Percentiles rank a stretch among this genome's conserved stretches.
These are phyloP conservation scores for Trogon melanurus DNA, from an alignment of 2,113 vertebrate genomes.

Conservation along the genomic window DNA sequence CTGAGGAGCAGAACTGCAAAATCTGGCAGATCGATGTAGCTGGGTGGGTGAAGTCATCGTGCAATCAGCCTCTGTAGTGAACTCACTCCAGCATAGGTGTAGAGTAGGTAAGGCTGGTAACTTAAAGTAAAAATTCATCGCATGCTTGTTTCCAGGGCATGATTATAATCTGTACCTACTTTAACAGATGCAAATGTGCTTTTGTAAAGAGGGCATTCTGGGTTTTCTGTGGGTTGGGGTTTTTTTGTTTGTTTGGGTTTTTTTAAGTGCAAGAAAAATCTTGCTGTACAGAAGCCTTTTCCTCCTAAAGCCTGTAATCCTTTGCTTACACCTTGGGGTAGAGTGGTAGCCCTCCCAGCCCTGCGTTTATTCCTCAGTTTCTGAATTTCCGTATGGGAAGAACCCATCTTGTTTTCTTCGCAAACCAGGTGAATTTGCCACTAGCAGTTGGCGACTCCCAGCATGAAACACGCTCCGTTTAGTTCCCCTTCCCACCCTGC, in stretches of 20 bases:
- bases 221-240: background rate
- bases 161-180: background rate
- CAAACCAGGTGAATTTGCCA: background rate
- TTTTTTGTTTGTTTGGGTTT: background rate
- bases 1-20: background rate
- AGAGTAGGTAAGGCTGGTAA: background rate
- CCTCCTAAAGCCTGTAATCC: background rate
- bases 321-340: background rate
- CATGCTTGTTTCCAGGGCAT: background rate
- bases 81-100: background rate
- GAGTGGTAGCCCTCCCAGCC: background rate
- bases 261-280: background rate
- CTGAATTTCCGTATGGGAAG: background rate
- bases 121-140: background rate
- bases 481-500: background rate
- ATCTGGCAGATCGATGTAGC: background rate
- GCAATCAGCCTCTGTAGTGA: background rate
- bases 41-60: background rate
- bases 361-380: conserved; percentile 1
- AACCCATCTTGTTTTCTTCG: background rate
- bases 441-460: background rate
- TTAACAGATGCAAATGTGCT: background rate
- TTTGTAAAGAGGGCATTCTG: background rate
- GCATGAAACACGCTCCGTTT: background rate
- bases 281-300: background rate